Conservation (phyloP, 2,113 vertebrate genomes). For the Carollia perspicillata region DNA sequence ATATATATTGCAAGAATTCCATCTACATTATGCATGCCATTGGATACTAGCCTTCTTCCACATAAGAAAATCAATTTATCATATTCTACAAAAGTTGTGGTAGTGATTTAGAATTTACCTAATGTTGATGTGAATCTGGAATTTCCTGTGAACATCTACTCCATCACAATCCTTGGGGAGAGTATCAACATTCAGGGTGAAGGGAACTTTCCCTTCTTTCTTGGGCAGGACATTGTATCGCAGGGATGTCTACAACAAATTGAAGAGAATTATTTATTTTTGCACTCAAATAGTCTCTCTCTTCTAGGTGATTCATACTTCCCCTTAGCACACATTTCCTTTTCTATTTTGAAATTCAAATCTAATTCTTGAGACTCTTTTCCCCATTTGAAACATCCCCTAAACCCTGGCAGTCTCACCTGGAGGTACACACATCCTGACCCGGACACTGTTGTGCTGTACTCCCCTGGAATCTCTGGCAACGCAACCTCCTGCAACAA, state of each 20-base stretch:
- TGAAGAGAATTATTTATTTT: neutral
- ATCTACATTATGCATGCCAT: neutral
- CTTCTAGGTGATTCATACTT: neutral
- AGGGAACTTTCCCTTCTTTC: conserved; percentile 48
- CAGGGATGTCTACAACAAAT: conserved; percentile 77
- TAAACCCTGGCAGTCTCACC: conserved; percentile 74
- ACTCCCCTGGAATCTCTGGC: conserved; percentile 79
- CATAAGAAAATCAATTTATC: neutral
- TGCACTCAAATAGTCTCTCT: neutral
- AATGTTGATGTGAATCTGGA: conserved; percentile 77
- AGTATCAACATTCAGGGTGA: conserved; percentile 61
- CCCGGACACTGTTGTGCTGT: conserved; percentile 75
- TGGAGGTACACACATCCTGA: conserved; percentile 83
- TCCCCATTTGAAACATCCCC: neutral
- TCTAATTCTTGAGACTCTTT: neutral
- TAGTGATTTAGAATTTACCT: conserved; percentile 68
- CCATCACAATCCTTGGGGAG: conserved; percentile 36
- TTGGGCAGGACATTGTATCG: conserved; percentile 79
- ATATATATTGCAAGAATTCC: neutral
- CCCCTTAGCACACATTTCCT: neutral
- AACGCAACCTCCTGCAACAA: conserved; percentile 85
- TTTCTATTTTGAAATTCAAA: neutral
- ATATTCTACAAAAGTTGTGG: neutral
- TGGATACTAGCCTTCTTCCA: neutral
- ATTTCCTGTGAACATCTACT: conserved; percentile 51